Evolutionary conservation across 2,797 vertebrate genomes (phyloP), one percentile per base, ranked within the genome.

Genomic region (Dermochelys coriacea): DNA sequence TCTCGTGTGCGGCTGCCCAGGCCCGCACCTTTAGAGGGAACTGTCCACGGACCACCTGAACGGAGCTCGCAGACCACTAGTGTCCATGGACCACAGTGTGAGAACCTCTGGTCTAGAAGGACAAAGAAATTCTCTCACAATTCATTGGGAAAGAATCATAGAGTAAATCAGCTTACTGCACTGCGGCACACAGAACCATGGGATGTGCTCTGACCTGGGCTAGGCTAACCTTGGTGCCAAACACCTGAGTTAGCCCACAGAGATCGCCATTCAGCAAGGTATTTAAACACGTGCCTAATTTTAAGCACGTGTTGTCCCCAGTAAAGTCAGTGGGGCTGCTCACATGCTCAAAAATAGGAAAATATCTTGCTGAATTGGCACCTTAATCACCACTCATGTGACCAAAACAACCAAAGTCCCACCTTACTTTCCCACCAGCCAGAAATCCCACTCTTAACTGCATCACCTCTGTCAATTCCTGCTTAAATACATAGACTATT

Each of bases 171-270:
- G 25, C 8, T 41, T 64, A 29, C 68, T 51, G 79, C 34, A 61
- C 1, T 31, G 19, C 5, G 10, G 29, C 41, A 9, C 54, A 61
- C 4, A 45, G 84, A 14, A 23, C 5, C 52, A 52, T 1, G 45
- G 27, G 77, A 45, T 4, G 15, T 49, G 4, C 37, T 34, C 41
- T 51, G 3, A 31, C 12, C 15, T 0, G 1, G 88, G 21, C 74
- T 21, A 14, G 8, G 3, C 78, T 71, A 37, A 45, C 0, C 12
- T 29, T 12, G 1, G 14, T 59, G 71, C 82, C 18, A 45, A 68
- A 34, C 50, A 89, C 12, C 2, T 0, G 4, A 52, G 80, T n/a
- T 82, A 84, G 74, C 6, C 19, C 37, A 31, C 50, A 78, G 68
- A 87, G 57, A 84, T 85, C 6, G 15, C 90, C 45, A 80, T 78